Evolutionary conservation across 1,140 invertebrate species (phyloP), one percentile per base, ranked within the genome.

Genomic region (Aporrectodea caliginosa): DNA sequence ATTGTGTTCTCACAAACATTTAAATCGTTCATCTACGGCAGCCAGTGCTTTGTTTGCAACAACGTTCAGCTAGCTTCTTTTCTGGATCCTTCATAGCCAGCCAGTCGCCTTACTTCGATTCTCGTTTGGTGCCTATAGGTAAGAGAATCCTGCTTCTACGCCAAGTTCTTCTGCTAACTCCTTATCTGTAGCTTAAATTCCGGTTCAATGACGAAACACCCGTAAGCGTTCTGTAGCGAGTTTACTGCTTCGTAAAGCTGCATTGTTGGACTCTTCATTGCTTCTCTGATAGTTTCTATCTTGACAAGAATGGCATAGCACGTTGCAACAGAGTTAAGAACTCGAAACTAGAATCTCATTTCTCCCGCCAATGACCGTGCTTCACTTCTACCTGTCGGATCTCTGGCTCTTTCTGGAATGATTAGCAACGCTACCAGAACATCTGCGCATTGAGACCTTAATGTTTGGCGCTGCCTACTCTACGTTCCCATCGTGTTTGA

Each of bases 81-180:
- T 75, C 34, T 75, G 73, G 73, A 75, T 22, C 2, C 12, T 75
- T 75, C 30, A 75, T 75, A 75, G 34, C 12, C 30, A 75, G 34
- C 30, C 30, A 31, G n/a, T 75, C 27, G 14, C 27, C 27, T 14
- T 14, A 16, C 27, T 27, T 14, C 27, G 14, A 16, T 68, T 27
- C 27, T 68, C 58, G 58, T 16, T 16, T 68, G 14, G 58, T 16
- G 14, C 14, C 58, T n/a, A n/a, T 16, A 27, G 14, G 14, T 14
- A 27, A 68, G 58, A 27, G 27, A 68, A 68, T 27, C 14, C 27
- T 14, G 58, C 27, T 68, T 68, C 58, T 68, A 16, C 58, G 14
- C 27, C 58, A 16, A 68, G 27, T 68, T 68, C 58, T 68, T 68
- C 58, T 68, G 58, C 58, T 68, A 68, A 68, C 27, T 68, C 58